These are phyloP conservation scores for Sinotaia quadrata DNA, from an alignment of 2,888 invertebrate genomes.

Conservation along the genomic window DNA sequence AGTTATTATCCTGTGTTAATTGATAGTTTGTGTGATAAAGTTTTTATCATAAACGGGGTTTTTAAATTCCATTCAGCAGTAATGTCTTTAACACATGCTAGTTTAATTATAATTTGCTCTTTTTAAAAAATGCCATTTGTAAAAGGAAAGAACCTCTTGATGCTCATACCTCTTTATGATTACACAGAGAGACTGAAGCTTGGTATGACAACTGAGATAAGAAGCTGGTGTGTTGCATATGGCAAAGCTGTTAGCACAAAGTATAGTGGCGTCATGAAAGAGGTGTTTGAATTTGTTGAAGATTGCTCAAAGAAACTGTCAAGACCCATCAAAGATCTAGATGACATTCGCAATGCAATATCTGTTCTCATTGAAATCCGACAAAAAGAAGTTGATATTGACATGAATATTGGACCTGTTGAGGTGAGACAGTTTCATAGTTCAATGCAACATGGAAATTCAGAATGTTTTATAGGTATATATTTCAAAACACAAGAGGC, in stretches of 20 bases:
- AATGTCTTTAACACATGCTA: too few relatives aligned
- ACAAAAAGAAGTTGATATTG: slow-evolving; percentile 97
- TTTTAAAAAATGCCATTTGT: too few relatives aligned
- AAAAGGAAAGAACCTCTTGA: too few relatives aligned
- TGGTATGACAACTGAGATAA: slow-evolving; percentile 81
- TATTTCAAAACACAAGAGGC: too few relatives aligned
- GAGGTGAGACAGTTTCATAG: slow-evolving; percentile 76
- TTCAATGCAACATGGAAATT: too few relatives aligned
- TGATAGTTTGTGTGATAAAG: too few relatives aligned
- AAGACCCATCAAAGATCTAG: slow-evolving; percentile 89
- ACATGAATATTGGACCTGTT: slow-evolving; percentile 91
- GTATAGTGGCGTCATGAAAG: slow-evolving; percentile 71
- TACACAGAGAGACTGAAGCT: slow-evolving; percentile 80
- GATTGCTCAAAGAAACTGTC: slow-evolving; percentile 84
- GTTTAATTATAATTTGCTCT: too few relatives aligned
- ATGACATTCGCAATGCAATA: slow-evolving; percentile 94
- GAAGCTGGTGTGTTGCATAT: slow-evolving; percentile 70
- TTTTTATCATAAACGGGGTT: too few relatives aligned
- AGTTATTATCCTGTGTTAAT: too few relatives aligned
- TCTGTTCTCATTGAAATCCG: slow-evolving; percentile 92
- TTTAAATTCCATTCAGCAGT: too few relatives aligned
- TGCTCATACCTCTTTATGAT: not conserved
- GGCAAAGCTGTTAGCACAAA: slow-evolving; percentile 71
- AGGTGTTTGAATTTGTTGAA: slow-evolving; percentile 86
- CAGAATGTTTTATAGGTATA: too few relatives aligned